Conservation (phyloP, 1,140 invertebrate genomes). For the Charaxes varanes region DNA sequence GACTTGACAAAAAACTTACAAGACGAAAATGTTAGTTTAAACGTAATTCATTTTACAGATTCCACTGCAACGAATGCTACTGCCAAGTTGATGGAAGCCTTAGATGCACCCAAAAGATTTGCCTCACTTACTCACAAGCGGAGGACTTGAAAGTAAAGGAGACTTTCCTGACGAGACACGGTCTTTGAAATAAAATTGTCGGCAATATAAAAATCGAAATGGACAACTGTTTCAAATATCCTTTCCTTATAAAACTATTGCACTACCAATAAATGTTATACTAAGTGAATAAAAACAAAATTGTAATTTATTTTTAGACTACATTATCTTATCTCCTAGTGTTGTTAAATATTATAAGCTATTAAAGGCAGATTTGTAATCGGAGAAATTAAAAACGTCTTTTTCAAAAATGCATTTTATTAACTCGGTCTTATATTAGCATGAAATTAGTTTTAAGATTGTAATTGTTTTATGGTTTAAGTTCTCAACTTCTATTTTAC, state of each 20-base stretch:
- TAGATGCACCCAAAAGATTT: conserved; percentile 42
- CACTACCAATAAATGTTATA: too few relatives aligned
- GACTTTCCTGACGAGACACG: conserved; percentile 28
- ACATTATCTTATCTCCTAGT: neutral
- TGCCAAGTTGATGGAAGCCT: conserved; percentile 37
- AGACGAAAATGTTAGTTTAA: neutral
- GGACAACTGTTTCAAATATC: too few relatives aligned
- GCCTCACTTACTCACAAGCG: conserved; percentile 40
- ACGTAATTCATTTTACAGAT: conserved; percentile 27
- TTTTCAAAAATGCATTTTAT: conserved; percentile 23
- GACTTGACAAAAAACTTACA: neutral
- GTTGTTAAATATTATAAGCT: neutral
- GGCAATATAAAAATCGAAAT: too few relatives aligned
- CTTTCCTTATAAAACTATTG: too few relatives aligned
- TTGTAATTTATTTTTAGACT: neutral
- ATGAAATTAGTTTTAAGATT: conserved; percentile 33
- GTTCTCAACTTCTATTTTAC: conserved; percentile 7
- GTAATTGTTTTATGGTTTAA: conserved; percentile 11
- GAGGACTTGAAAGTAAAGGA: conserved; percentile 11
- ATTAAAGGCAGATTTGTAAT: neutral
- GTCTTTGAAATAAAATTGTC: conserved; percentile 21
- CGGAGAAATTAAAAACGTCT: conserved; percentile 14
- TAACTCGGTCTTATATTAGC: conserved; percentile 23
- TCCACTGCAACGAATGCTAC: conserved; percentile 50
- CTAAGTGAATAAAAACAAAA: too few relatives aligned